phyloP scores from a whole-genome alignment of 2,797 vertebrate species.

The Graptemys geographica region DNA sequence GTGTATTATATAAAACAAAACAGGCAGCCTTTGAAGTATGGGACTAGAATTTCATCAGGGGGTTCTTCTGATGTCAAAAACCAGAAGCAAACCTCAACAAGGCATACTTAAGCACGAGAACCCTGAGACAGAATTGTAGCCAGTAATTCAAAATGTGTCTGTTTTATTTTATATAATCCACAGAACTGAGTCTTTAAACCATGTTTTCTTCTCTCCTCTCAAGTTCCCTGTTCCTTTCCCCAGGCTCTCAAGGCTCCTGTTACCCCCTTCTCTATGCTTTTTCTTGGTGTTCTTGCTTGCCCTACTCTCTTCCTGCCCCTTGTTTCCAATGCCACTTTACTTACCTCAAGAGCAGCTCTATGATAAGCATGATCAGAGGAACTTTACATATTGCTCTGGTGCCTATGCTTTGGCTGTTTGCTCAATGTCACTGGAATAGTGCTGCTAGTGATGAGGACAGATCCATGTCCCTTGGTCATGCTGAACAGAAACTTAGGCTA shows the following conservation, averaged over 20 bases:
- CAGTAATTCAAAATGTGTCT: not conserved
- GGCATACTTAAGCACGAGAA: not conserved
- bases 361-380: not conserved
- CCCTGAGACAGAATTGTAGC: not conserved
- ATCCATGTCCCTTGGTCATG: fast-evolving
- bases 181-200: not conserved
- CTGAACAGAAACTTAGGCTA: not conserved
- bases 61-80: slow-evolving; percentile 18
- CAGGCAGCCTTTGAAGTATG: slow-evolving; percentile 31
- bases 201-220: not conserved
- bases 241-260: not conserved
- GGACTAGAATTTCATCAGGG: not conserved
- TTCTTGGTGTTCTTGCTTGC: not conserved
- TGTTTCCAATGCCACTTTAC: not conserved
- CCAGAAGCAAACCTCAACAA: not conserved
- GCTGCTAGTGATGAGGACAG: fast-evolving
- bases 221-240: not conserved
- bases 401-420: fast-evolving
- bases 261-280: not conserved
- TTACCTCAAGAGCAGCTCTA: not conserved
- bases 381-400: not conserved
- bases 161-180: not conserved
- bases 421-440: fast-evolving
- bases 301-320: not conserved
- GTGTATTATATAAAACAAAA: slow-evolving; percentile 30